Base-by-base conservation (phyloP, 2,113 vertebrate genomes). In the Rhinichthys klamathensis region DNA sequence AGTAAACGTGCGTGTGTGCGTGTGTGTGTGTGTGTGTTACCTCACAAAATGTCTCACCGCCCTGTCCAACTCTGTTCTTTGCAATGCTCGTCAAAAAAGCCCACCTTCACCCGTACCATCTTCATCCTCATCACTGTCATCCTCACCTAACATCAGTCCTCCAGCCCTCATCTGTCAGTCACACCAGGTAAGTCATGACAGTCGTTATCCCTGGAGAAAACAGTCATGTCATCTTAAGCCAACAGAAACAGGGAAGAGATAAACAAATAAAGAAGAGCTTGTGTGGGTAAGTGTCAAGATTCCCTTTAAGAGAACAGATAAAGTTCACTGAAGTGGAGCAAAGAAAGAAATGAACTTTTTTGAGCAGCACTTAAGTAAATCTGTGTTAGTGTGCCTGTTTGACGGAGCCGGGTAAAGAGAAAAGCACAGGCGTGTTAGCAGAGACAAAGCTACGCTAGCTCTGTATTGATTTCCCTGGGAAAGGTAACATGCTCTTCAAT, bases 151-250 rank as follows among this genome's bases (percentile, higher is more conserved):
- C 93, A 87, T 89, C 92, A 89, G 79, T 87, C 83, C 87, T 84
- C 85, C 91, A 87, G 89, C 90, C 85, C 85, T 85, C 58, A 74
- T 84, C 90, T 92, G 91, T 93, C 91, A 92, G 76, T 92, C 93
- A 90, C 82, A 46, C 70, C 89, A 94, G 94, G 94, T 95, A 95
- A 94, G 94, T 80, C 91, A 87, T 85, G 86, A 88, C 89, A 85
- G 87, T 56, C 63, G 69, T 63, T 80, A 69, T 87, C 89, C 63
- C 84, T 82, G 73, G 65, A 89, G 82, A 90, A 84, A 84, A 82
- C 89, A 84, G 54, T 90, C 88, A 89, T 86, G 86, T 87, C 89
- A 87, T 46, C 89, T 85, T 83, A 54, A 51, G 5, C 61, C 16
- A 44, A 81, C 16, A 51, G 46, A 35, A 80, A 84, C 60, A 83